A percentile compares a stretch with the other conserved stretches of the same genome.
These are phyloP conservation scores for Actinia tenebrosa DNA, from an alignment of 64 coral and sea anemone genomes.

Conservation along the genomic window DNA sequence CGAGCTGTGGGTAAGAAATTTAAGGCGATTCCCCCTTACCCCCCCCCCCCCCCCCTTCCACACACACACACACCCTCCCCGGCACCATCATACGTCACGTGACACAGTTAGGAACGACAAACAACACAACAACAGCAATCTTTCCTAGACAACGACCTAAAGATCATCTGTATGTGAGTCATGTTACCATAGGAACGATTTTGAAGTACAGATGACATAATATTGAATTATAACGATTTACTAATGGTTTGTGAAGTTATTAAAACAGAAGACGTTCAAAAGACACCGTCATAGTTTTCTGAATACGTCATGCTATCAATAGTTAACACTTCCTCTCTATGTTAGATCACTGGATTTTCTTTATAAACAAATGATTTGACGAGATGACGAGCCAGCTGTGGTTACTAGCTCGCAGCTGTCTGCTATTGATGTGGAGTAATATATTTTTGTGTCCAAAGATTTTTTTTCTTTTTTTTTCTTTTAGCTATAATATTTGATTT, in stretches of 20 bases:
- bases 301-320: not conserved
- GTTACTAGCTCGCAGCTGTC: not conserved
- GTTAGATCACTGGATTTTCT: not conserved
- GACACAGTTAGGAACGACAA: not conserved
- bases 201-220: not conserved
- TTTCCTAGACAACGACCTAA: not conserved
- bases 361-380: not conserved
- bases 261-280: not conserved
- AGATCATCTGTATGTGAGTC: not conserved
- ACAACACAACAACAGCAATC: not conserved
- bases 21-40: too few relatives aligned
- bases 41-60: too few relatives aligned
- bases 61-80: not conserved
- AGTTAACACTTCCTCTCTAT: not conserved
- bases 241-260: not conserved
- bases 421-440: not conserved
- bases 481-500: not conserved
- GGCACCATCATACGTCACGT: not conserved
- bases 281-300: not conserved
- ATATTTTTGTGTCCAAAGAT: not conserved
- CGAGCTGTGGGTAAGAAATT: not conserved
- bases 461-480: not conserved
- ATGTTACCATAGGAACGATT: not conserved
- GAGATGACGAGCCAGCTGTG: not conserved
- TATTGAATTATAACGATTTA: not conserved